Evolutionary conservation across 2,113 vertebrate genomes (phyloP), one percentile per base, ranked within the genome.

Genomic region (Crotalus viridis): DNA sequence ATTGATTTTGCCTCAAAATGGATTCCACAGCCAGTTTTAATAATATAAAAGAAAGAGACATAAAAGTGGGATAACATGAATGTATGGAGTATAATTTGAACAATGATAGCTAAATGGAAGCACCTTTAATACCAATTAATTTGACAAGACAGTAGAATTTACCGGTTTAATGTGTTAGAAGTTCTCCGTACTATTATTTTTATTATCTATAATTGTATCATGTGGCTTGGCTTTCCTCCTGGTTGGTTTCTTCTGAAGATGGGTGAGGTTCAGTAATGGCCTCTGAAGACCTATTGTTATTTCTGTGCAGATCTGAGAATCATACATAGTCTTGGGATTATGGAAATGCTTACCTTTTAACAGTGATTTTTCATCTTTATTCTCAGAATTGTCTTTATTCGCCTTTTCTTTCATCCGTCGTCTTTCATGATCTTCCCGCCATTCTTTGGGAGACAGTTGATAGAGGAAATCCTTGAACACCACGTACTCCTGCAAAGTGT

Each of bases 401-500:
- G 28, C 19, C 17, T 93, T 93, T 17, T 26, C 1, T 51, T 92
- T 95, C 59, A 3, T 0, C 24, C 48, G 90, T 91, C 97, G 98
- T 91, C 61, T 95, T 19, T 94, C 86, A 17, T 97, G 97, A 15
- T 97, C 91, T 4, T 98, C 97, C 94, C 98, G 95, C 99, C 99
- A 99, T 91, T 99, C 98, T 52, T 96, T 97, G 9, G 98, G 99
- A 13, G 98, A 99, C 22, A 99, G 92, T 74, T 98, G 97, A 43
- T 98, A 98, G 48, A 99, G 98, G 94, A 99, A 98, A 22, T 99
- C 97, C 92, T 97, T 98, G 96, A 98, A 99, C 88, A 89, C 92
- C 69, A 94, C 98, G 94, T 98, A 99, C 87, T 98, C 98, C n/a
- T 94, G 94, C 93, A 99, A 95, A 19, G 93, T 98, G 46, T 98